Base-by-base conservation (phyloP, 2,888 invertebrate species). In the Cabera pusaria region DNA sequence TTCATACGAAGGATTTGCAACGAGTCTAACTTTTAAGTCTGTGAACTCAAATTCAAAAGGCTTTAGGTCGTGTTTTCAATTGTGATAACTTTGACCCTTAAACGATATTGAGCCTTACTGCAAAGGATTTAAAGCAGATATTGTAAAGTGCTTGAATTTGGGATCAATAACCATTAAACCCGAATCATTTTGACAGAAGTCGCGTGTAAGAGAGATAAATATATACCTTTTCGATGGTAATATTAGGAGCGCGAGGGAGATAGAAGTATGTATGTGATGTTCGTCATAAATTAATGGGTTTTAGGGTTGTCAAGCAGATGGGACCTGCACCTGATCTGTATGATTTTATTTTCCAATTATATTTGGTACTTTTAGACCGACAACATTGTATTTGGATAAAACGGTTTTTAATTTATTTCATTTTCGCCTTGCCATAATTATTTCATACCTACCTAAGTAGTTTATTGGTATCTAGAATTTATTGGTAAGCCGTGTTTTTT, bases 151-250 rank as follows among this genome's bases (percentile, higher is more conserved):
- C 27, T 16, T 23, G 47, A 46, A 52, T 56, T 55, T 49, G 48
- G 67, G 79, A 86, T 85, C 87, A 84, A 85, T 87, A 87, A 83
- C 77, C 78, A 76, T 79, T 83, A 79, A 78, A 65, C 69, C 72
- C 67, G 69, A 73, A 77, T 79, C 76, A 76, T 67, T 75, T 77
- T 69, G 74, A 79, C 79, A 81, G 78, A 78, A 80, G 73, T 76
- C 77, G 77, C 67, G 70, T 65, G 61, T 52, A 65, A 70, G 63
- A 48, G 71, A 64, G 72, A 72, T 39, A 45, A 60, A 47, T 43
- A 46, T 59, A 66, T 53, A 47, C 40, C 52, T 46, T 47, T 56
- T 64, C 41, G 46, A n/a, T 14, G 14, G 4, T 14, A 4, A 14
- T 14, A 4, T 4, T 44, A 12, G 25, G 35, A 8, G 72, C 57